phyloP scores from a whole-genome alignment of 2,888 invertebrate genomes.

The Portevinia maculata region DNA sequence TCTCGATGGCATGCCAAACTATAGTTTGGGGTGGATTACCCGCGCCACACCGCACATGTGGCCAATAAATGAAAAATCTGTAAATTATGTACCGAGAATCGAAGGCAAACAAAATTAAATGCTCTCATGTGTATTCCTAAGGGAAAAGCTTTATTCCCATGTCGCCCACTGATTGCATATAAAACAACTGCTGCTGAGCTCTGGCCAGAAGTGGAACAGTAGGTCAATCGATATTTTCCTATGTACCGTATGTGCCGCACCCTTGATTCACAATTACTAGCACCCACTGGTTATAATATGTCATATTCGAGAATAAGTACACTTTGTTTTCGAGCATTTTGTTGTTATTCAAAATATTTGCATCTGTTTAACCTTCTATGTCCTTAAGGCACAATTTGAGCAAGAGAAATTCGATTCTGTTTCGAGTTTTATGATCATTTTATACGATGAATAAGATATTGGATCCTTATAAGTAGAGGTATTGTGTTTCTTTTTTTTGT shows the following conservation, averaged over 20 bases:
- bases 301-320: slow-evolving; percentile 22
- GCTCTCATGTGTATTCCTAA: slow-evolving; percentile 41
- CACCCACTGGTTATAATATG: slow-evolving; percentile 27
- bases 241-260: slow-evolving; percentile 66
- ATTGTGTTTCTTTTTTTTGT: too few species aligned
- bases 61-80: slow-evolving; percentile 47
- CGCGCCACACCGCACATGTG: slow-evolving; percentile 44
- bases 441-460: too few species aligned
- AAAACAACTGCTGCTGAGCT: slow-evolving; percentile 26
- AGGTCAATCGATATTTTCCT: slow-evolving; percentile 72
- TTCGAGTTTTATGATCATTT: too few species aligned
- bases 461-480: too few species aligned
- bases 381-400: too few species aligned
- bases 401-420: too few species aligned
- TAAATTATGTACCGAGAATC: slow-evolving; percentile 25
- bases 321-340: slow-evolving; percentile 26
- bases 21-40: slow-evolving; percentile 4
- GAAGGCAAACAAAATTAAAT: slow-evolving; percentile 28
- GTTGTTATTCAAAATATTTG: slow-evolving; percentile 34
- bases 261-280: slow-evolving; percentile 39
- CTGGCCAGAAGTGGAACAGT: slow-evolving; percentile 55
- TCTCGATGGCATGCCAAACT: slow-evolving; percentile 63
- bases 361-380: slow-evolving; percentile 45
- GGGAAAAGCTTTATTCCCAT: slow-evolving; percentile 49
- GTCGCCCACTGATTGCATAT: slow-evolving; percentile 42